These are phyloP conservation scores for Eospalax fontanierii DNA, from an alignment of 2,797 vertebrate species.

Conservation along the genomic window DNA sequence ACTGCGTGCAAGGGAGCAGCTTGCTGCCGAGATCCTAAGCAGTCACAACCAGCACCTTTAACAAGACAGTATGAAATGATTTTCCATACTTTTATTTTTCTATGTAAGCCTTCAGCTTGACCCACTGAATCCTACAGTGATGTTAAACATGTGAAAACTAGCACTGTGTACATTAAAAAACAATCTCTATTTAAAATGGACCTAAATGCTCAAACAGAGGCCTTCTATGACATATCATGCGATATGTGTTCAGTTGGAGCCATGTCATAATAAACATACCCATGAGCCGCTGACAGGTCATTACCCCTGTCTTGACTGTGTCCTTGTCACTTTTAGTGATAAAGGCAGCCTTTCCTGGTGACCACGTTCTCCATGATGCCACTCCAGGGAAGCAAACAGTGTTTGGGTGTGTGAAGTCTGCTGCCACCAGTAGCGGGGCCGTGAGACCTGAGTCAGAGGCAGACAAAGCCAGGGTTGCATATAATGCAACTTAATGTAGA, in stretches of 20 bases:
- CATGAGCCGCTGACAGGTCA: not conserved
- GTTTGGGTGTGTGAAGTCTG: too few species aligned
- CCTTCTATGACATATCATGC: accelerated
- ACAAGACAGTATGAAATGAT: conserved; percentile 71
- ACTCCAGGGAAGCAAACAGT: not conserved
- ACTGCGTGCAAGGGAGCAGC: accelerated
- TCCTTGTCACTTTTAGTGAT: not conserved
- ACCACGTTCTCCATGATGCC: not conserved
- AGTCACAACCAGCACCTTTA: conserved; percentile 49
- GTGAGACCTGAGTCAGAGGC: not conserved
- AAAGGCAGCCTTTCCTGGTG: not conserved
- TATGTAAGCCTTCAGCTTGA: conserved; percentile 71
- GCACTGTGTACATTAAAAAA: not conserved
- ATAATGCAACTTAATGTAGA: not conserved
- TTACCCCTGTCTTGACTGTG: not conserved
- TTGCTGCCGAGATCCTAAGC: conserved; percentile 25
- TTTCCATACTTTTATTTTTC: conserved; percentile 80
- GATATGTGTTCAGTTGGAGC: not conserved
- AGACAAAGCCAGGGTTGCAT: not conserved
- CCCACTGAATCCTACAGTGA: conserved; percentile 7
- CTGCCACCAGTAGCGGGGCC: not conserved
- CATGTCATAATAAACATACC: conserved; percentile 18
- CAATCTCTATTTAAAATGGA: not conserved
- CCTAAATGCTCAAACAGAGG: not conserved
- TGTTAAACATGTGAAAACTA: not conserved